These are phyloP conservation scores for Harpalus rufipes DNA, from an alignment of 2,888 invertebrate genomes.

Conservation along the genomic window DNA sequence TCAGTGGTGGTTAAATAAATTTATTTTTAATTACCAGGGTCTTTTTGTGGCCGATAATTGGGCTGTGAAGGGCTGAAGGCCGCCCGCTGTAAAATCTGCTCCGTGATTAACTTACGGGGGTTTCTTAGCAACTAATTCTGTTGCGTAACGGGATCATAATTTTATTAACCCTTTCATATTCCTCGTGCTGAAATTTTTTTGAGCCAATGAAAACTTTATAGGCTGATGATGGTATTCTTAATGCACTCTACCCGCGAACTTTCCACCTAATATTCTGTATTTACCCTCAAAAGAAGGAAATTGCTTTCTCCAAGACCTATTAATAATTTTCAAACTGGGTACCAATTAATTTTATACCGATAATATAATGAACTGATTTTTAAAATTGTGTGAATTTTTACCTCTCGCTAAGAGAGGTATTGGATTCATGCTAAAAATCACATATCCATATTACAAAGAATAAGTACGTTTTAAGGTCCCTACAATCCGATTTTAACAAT, in stretches of 20 bases:
- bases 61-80: constrained; percentile 22
- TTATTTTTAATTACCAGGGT: constrained; percentile 33
- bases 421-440: too few species aligned
- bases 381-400: too few species aligned
- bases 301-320: constrained; percentile 6
- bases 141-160: constrained; percentile 59
- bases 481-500: too few species aligned
- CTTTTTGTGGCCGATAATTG: constrained; percentile 41
- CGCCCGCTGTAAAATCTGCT: constrained; percentile 24
- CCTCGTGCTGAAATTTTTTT: constrained; percentile 32
- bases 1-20: constrained; percentile 2
- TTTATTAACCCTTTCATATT: constrained; percentile 58
- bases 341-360: not conserved
- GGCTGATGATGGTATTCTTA: constrained; percentile 45
- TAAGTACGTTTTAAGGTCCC: too few species aligned
- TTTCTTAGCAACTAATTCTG: constrained; percentile 60
- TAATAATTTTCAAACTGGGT: not conserved
- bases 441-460: too few species aligned
- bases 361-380: not conserved
- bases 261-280: constrained; percentile 27
- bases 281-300: constrained; percentile 3
- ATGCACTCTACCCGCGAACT: constrained; percentile 27
- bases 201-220: constrained; percentile 46
- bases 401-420: too few species aligned
- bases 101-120: constrained; percentile 43